Conservation (phyloP, 2,797 vertebrate genomes). For the Alfaro cultratus region DNA sequence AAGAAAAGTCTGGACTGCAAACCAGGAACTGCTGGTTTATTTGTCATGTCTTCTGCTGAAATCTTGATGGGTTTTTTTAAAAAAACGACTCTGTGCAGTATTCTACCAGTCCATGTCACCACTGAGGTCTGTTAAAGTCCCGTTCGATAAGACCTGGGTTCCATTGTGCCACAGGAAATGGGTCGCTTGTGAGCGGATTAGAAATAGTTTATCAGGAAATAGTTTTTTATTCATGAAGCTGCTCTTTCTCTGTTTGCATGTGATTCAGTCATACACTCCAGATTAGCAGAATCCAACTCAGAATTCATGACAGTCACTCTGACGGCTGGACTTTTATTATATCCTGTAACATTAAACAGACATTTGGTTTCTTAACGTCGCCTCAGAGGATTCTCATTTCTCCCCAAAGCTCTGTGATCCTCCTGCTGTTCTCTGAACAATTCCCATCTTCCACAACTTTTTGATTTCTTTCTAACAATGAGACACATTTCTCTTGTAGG, state of each 20-base stretch:
- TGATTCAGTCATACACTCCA: slow-evolving; percentile 21
- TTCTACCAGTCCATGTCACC: neutral
- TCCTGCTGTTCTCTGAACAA: neutral
- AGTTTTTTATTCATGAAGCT: slow-evolving; percentile 1
- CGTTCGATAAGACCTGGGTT: slow-evolving; percentile 8
- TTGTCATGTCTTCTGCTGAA: neutral
- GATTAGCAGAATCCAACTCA: neutral
- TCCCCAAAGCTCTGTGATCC: slow-evolving; percentile 6
- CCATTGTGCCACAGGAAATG: slow-evolving; percentile 6
- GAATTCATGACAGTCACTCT: slow-evolving; percentile 11
- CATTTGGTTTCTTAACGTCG: slow-evolving; percentile 18
- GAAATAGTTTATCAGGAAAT: slow-evolving; percentile 2
- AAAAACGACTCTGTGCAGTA: neutral
- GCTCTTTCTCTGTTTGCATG: slow-evolving; percentile 6
- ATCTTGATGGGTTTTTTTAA: neutral
- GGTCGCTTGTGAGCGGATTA: neutral
- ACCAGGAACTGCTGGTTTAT: neutral
- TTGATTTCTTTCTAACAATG: slow-evolving; percentile 3
- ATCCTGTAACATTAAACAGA: slow-evolving; percentile 6
- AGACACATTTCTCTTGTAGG: slow-evolving; percentile 68
- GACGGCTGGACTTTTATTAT: neutral
- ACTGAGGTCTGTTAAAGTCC: neutral
- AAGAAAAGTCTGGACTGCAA: slow-evolving; percentile 1
- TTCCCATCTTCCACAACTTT: neutral
- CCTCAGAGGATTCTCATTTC: slow-evolving; percentile 15